Conservation (phyloP, 1,140 invertebrate species). For the Drosophila micromelanica region DNA sequence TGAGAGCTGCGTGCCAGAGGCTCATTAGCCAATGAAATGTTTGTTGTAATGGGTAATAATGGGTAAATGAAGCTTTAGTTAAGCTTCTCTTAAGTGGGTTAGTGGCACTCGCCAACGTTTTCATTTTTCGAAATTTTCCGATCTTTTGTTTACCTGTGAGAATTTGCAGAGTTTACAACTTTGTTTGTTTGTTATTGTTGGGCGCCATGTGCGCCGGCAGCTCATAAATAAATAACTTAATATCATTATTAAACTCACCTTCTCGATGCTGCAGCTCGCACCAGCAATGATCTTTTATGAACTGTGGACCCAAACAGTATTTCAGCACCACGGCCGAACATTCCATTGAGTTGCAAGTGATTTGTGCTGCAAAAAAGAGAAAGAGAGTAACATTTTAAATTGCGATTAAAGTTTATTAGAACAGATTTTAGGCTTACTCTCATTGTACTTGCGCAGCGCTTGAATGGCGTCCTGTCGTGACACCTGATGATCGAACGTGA, state of each 20-base stretch:
- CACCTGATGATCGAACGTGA: conserved; percentile 78
- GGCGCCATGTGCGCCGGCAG: conserved; percentile 54
- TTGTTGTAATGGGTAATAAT: conserved; percentile 33
- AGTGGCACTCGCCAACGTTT: conserved; percentile 62
- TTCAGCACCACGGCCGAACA: conserved; percentile 86
- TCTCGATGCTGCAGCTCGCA: conserved; percentile 86
- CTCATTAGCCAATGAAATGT: conserved; percentile 57
- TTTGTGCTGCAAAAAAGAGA: conserved; percentile 34
- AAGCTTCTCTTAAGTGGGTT: conserved; percentile 61
- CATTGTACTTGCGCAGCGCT: conserved; percentile 66
- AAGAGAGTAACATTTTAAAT: no score
- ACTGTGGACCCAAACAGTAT: conserved; percentile 86
- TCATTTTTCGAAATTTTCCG: conserved; percentile 31
- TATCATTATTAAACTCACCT: conserved; percentile 62
- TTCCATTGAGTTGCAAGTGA: conserved; percentile 59
- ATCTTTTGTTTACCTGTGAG: conserved; percentile 54
- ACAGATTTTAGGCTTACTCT: conserved; percentile 48
- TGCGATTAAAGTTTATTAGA: neutral
- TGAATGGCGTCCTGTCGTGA: conserved; percentile 67
- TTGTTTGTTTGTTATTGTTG: conserved; percentile 50
- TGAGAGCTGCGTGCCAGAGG: conserved; percentile 52
- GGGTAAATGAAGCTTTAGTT: conserved; percentile 60
- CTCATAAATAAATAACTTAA: conserved; percentile 67
- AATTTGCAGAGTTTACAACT: conserved; percentile 36
- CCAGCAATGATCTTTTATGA: conserved; percentile 88